Evolutionary conservation across 2,113 vertebrate species (phyloP).

Genomic region (Orycteropus afer): DNA sequence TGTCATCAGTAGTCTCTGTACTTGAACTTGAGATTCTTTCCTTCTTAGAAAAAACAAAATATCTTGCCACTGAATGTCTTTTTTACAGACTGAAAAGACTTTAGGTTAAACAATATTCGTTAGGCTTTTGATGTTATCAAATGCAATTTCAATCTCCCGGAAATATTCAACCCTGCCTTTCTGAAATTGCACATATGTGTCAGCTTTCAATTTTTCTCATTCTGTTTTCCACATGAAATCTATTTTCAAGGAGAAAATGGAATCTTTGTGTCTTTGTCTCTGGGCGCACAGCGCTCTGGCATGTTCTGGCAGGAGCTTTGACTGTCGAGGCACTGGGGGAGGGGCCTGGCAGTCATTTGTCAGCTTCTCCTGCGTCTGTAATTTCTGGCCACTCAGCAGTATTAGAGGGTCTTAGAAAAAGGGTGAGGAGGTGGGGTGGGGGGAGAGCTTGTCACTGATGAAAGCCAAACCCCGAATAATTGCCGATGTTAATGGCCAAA

Average conservation of each 20-base stretch:
- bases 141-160: constrained; percentile 72
- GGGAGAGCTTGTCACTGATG: constrained; percentile 70
- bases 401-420: constrained; percentile 83
- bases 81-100: constrained; percentile 72
- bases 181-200: constrained; percentile 63
- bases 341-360: constrained; percentile 85
- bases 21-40: constrained; percentile 54
- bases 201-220: constrained; percentile 75
- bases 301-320: constrained; percentile 90
- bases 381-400: constrained; percentile 91
- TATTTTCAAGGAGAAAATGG: constrained; percentile 84
- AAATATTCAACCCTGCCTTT: constrained; percentile 64
- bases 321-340: constrained; percentile 83
- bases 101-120: constrained; percentile 72
- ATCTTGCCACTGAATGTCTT: constrained; percentile 43
- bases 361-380: constrained; percentile 86
- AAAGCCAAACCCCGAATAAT: constrained; percentile 81
- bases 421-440: constrained; percentile 44
- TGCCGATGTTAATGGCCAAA: constrained; percentile 66
- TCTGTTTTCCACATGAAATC: constrained; percentile 79
- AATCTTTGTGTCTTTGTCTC: constrained; percentile 95
- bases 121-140: constrained; percentile 73
- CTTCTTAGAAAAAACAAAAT: constrained; percentile 50
- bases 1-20: background rate
- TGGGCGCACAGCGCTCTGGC: constrained; percentile 87